These are phyloP conservation scores for Antitype chi DNA, from an alignment of 2,888 invertebrate species.

Conservation along the genomic window DNA sequence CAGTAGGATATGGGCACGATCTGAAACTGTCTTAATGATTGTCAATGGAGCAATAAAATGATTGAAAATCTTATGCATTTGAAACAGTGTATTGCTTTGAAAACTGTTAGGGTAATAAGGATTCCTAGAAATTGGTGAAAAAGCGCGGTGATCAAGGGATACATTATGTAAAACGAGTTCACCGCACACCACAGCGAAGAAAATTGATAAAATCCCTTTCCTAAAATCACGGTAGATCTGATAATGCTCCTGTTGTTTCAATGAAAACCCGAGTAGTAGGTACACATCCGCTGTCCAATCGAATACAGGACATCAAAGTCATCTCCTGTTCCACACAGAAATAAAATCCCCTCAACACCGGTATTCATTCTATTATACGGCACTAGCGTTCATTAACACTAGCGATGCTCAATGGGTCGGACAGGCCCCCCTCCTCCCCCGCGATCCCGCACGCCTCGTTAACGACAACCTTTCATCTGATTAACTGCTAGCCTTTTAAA, in stretches of 20 bases:
- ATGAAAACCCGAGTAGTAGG: neutral
- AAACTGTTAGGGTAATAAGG: neutral
- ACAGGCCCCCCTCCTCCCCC: constrained; percentile 21
- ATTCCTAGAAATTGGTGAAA: neutral
- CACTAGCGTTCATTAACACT: constrained; percentile 67
- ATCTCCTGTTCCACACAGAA: constrained; percentile 11
- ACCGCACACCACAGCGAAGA: neutral
- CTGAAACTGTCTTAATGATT: neutral
- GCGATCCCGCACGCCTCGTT: constrained; percentile 66
- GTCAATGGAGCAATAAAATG: neutral
- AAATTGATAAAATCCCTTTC: neutral
- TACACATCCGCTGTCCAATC: neutral
- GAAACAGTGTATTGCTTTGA: neutral
- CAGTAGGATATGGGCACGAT: neutral
- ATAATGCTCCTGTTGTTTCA: neutral
- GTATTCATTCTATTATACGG: constrained; percentile 64
- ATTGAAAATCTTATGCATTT: neutral
- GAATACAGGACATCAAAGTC: constrained; percentile 27
- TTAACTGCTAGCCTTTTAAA: constrained; percentile 69
- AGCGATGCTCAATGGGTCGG: constrained; percentile 67
- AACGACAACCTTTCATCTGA: constrained; percentile 71
- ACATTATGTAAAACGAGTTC: neutral
- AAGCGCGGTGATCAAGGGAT: neutral
- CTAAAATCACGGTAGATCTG: neutral
- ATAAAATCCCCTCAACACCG: constrained; percentile 51